Evolutionary conservation across 2,797 vertebrate species (phyloP), one percentile per base, ranked within the genome.

Genomic region (Lagodon rhomboides): DNA sequence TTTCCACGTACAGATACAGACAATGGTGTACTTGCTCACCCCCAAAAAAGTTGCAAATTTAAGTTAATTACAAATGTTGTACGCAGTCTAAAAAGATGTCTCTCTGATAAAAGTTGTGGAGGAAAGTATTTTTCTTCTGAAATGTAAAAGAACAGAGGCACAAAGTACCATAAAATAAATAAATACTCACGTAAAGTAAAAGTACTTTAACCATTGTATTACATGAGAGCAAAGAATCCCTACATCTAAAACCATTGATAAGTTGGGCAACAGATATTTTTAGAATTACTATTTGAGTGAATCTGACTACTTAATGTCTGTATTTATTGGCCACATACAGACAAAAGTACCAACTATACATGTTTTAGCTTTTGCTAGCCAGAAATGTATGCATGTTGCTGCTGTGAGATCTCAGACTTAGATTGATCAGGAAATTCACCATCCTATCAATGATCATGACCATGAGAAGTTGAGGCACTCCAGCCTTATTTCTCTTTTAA

Each of bases 401-500:
- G 34, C 34, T 47, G 16, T 47, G 15, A 47, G 6, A 47, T 16
- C 17, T 5, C 46, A 2, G 15, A 18, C 46, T 47, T 44, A 4
- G 43, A 44, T 15, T 44, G 43, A 34, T 34, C 8, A 34, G 34
- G 34, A 34, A 34, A 34, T 34, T 34, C 1, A 34, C 34, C 34
- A 34, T 34, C 34, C 9, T 9, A 34, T 34, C 34, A 34, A 23
- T 66, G 17, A 51, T 56, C 22, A 23, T 53, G 15, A 38, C 49
- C 25, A 50, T 1, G 1, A 67, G 12, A 56, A 53, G 63, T 12
- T 11, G 20, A 22, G 9, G 4, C 8, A 60, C 68, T 55, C 1
- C 22, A 62, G 62, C 62, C 53, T 67, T 22, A 4, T 20, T 62
- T 50, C 15, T 67, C 11, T 55, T 69, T 66, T 60, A 8, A 51